A percentile compares a stretch with the other conserved stretches of the same genome.
Conservation (phyloP, 2,797 vertebrate species). For the Enteromius viviparus region DNA sequence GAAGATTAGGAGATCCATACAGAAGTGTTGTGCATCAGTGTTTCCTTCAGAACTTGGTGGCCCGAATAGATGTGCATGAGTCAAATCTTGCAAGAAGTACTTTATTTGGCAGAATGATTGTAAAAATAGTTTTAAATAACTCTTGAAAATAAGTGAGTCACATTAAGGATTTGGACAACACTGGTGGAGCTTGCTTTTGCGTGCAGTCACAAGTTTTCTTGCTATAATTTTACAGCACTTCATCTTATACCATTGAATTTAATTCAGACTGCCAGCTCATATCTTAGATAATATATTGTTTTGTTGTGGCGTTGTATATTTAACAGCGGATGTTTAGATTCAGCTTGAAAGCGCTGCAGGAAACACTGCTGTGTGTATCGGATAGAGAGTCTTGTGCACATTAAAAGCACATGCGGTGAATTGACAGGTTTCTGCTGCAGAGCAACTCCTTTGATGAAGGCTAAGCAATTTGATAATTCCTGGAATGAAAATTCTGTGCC, state of each 20-base stretch:
- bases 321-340: not conserved
- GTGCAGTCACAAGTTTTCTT: not conserved
- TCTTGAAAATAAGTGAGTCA: not conserved
- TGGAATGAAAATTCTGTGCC: not conserved
- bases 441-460: slow-evolving; percentile 27
- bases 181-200: not conserved
- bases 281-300: not conserved
- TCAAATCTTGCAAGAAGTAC: not conserved
- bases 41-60: not conserved
- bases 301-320: not conserved
- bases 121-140: not conserved
- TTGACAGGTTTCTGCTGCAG: not conserved
- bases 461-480: not conserved
- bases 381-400: slow-evolving; percentile 9
- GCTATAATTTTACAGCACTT: not conserved
- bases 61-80: too few relatives aligned
- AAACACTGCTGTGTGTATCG: not conserved
- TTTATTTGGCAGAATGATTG: not conserved
- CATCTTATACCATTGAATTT: not conserved
- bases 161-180: not conserved
- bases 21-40: not conserved
- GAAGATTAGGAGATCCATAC: slow-evolving; percentile 3
- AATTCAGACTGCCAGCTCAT: slow-evolving; percentile 2
- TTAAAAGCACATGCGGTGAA: slow-evolving; percentile 4
- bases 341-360: not conserved